phyloP scores from a whole-genome alignment of 2,113 vertebrate genomes.

The Macrotus californicus region DNA sequence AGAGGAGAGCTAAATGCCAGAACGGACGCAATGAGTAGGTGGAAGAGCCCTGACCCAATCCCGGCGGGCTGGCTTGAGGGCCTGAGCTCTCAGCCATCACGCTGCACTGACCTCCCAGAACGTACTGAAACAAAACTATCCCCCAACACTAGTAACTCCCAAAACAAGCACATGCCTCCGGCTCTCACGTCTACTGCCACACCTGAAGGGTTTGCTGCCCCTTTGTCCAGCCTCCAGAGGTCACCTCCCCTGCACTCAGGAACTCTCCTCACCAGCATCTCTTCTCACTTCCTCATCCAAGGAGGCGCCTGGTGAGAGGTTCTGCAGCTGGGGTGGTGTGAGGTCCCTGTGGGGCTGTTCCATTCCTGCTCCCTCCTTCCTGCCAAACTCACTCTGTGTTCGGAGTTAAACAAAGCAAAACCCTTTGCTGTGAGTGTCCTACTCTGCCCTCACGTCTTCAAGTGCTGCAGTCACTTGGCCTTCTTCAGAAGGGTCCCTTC shows the following conservation, averaged over 20 bases:
- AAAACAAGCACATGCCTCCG: background rate
- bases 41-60: accelerated
- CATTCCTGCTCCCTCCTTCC: background rate
- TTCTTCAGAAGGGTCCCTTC: background rate
- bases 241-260: background rate
- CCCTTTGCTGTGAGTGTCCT: background rate
- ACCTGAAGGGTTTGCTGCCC: background rate
- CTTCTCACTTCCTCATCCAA: background rate
- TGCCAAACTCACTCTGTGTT: background rate
- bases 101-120: background rate
- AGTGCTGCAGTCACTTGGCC: background rate
- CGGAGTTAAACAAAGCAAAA: background rate
- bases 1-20: background rate
- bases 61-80: background rate
- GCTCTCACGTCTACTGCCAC: accelerated
- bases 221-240: background rate
- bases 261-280: background rate
- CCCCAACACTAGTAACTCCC: background rate
- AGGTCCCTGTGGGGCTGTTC: accelerated
- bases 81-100: accelerated
- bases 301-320: background rate
- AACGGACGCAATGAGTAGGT: background rate
- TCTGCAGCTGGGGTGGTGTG: too few species aligned
- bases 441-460: background rate
- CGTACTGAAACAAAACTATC: background rate